phyloP scores from a whole-genome alignment of 2,888 invertebrate species.

The Aelia acuminata region DNA sequence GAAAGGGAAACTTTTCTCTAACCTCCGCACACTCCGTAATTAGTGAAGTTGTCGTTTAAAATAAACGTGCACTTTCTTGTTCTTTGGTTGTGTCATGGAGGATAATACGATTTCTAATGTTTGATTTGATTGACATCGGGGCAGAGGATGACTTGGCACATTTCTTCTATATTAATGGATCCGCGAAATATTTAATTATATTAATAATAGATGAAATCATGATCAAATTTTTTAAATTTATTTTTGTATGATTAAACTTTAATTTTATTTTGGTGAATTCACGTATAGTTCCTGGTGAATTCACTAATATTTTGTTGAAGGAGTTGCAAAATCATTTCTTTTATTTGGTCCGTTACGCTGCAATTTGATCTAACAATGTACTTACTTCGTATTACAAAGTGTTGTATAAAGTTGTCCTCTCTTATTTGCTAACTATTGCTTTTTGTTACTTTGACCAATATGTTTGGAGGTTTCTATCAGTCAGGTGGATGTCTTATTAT shows the following conservation, averaged over 20 bases:
- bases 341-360: neutral
- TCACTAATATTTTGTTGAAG: too few species aligned
- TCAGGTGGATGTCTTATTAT: too few species aligned
- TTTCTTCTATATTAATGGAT: neutral
- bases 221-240: too few species aligned
- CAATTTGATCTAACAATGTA: neutral
- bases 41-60: neutral
- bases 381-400: neutral
- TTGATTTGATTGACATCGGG: neutral
- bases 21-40: neutral
- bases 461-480: too few species aligned
- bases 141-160: neutral
- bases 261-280: too few species aligned
- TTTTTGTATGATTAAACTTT: too few species aligned
- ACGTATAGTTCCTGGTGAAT: too few species aligned
- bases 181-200: neutral
- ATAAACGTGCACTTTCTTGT: constrained; percentile 23
- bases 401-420: neutral
- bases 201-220: too few species aligned
- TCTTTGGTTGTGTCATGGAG: constrained; percentile 1
- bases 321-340: neutral
- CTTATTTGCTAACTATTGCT: neutral
- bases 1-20: neutral
- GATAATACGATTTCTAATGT: constrained; percentile 40
- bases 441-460: neutral